Base-by-base conservation (phyloP, 2,888 invertebrate genomes). In the Masnerella sp. region DNA sequence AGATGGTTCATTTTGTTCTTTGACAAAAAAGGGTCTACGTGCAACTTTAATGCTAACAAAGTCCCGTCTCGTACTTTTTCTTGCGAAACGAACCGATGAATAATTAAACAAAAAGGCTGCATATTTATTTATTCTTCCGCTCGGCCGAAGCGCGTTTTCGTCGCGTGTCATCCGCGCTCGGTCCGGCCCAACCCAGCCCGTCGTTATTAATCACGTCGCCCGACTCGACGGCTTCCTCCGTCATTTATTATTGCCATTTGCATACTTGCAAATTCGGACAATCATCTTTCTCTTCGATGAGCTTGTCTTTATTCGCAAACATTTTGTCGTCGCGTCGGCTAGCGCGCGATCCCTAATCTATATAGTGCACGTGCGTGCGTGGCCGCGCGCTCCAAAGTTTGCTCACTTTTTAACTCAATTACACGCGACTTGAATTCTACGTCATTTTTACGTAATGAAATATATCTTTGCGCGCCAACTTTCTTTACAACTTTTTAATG, bases 1-100 rank as follows among this genome's bases (percentile, higher is more conserved):
- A 74, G 64, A 69, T 65, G 64, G 59, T 59, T 74, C 64, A 69
- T 74, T 74, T 69, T 49, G 54, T 65, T 42, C 74, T 67, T 64
- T 69, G 69, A 73, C 68, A 68, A 73, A 68, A 70, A 70, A 56
- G 47, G 47, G 61, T 56, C 59, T 34, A 61, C 72, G 30, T 49
- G 65, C 54, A 49, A 68, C 67, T 68, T 73, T 62, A 62, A 61
- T 52, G 68, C 68, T 56, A 65, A 67, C 47, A 72, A 62, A 68
- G 67, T 68, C 64, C 59, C 71, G 34, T 59, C 51, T 47, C 54
- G 8, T 51, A 11, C 56, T 38, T 58, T 68, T 62, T 67, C 61
- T 68, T 51, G 28, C 47, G 51, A 58, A 71, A 47, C 65, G 61
- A 61, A 58, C 65, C 65, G 47, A 32, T 67, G 58, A 67, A 71